Conservation (phyloP, 2,797 vertebrate species). For the Denticeps clupeoides region DNA sequence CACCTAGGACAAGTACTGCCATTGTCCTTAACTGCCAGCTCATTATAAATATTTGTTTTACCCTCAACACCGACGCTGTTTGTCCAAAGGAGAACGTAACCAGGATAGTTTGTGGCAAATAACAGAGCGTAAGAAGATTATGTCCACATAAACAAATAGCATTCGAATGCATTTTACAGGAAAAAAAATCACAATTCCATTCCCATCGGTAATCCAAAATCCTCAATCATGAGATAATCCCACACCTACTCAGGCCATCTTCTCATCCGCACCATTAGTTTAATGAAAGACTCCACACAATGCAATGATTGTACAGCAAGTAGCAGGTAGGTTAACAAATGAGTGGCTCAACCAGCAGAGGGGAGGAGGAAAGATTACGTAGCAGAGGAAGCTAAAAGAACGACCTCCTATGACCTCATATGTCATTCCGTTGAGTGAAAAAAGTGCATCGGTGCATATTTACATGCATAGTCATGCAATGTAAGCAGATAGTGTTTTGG, state of each 20-base stretch:
- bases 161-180: constrained; percentile 33
- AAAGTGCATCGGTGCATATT: neutral
- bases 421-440: too few species aligned
- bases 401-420: too few species aligned
- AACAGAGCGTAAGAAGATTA: constrained; percentile 41
- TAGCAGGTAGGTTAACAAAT: neutral
- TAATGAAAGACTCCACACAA: constrained; percentile 31
- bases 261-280: constrained; percentile 30
- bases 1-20: too few species aligned
- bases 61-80: constrained; percentile 1
- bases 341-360: too few species aligned
- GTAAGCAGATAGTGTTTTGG: neutral
- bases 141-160: constrained; percentile 33
- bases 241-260: constrained; percentile 27
- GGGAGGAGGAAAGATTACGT: too few species aligned
- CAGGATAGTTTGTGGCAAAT: constrained; percentile 32
- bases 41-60: neutral
- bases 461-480: neutral
- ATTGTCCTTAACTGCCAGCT: neutral
- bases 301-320: constrained; percentile 24
- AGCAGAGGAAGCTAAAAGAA: too few species aligned
- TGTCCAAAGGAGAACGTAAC: constrained; percentile 5
- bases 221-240: constrained; percentile 40
- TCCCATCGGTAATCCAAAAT: constrained; percentile 38
- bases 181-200: constrained; percentile 37